Conservation (phyloP, 2,113 vertebrate species). For the Platycercus adscitus region DNA sequence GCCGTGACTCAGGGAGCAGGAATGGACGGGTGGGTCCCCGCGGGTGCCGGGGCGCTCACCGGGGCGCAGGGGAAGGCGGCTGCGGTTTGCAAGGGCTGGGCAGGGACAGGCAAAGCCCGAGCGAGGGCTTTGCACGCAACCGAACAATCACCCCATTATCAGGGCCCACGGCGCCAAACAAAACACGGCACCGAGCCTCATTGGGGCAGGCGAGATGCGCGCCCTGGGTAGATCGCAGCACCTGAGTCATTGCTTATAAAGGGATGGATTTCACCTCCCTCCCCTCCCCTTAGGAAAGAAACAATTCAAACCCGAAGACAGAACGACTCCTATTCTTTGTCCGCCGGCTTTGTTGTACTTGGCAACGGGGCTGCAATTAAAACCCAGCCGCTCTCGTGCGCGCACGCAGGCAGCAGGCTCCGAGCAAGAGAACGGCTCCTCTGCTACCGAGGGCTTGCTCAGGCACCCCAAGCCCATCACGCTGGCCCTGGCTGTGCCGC, state of each 20-base stretch:
- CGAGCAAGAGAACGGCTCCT: not conserved
- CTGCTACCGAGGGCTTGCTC: not conserved
- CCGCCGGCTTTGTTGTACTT: constrained; percentile 23
- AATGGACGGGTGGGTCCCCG: constrained; percentile 67
- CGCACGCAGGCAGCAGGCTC: not conserved
- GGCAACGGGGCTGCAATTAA: constrained; percentile 36
- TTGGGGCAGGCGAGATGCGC: constrained; percentile 7
- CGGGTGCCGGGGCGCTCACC: constrained; percentile 79
- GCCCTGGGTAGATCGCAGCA: constrained; percentile 5
- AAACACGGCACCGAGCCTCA: not conserved
- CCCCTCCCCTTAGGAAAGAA: not conserved
- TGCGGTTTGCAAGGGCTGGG: constrained; percentile 86
- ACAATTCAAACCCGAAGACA: not conserved
- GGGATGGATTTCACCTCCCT: constrained; percentile 23
- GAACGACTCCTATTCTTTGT: not conserved
- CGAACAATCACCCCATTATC: constrained; percentile 93
- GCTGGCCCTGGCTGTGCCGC: not conserved
- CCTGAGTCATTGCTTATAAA: constrained; percentile 58
- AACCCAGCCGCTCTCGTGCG: not conserved
- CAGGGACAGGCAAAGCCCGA: constrained; percentile 73
- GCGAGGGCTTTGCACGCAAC: constrained; percentile 89
- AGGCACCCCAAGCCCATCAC: rapidly evolving
- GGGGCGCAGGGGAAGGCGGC: constrained; percentile 74
- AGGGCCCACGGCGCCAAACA: constrained; percentile 50
- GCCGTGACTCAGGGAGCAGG: constrained; percentile 44